Evolutionary conservation across 1,140 invertebrate genomes (phyloP), one percentile per base, ranked within the genome.

Genomic region (Dendroctonus ponderosae): DNA sequence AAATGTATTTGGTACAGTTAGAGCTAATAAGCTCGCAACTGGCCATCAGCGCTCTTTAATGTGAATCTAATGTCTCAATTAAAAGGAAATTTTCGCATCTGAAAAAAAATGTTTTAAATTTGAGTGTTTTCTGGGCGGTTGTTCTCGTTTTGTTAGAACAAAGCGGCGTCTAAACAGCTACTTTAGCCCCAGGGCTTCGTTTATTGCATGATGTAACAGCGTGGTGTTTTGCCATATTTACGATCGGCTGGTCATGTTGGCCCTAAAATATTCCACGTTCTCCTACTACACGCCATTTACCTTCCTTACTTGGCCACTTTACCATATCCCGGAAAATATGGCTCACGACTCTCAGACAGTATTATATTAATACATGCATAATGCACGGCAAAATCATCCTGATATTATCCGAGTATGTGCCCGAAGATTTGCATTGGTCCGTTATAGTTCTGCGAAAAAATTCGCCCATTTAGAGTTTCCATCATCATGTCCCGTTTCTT

Each of bases 191-290:
- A 14, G 46, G 46, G 5, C 46, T 48, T 48, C 5, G 46, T 11
- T n/a, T 11, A 14, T 48, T 48, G 8, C 14, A 26, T 26, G 7
- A 26, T 52, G 37, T 52, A 52, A 52, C 50, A 12, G 14, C n/a
- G 9, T 12, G 50, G 26, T 6, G 15, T 14, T 14, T 12, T 52
- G 50, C 12, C 38, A 52, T 15, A 7, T 52, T 26, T 26, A 26
- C 50, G 12, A 52, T 26, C 50, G 12, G 37, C 50, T 15, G 37
- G 14, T 26, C 14, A 52, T 52, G 37, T 52, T 52, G 12, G 26
- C 50, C 50, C 38, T 52, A 52, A 51, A 52, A 52, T 52, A 52
- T 52, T 52, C 50, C 50, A 52, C 50, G 50, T 26, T 52, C 50
- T 26, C 8, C 15, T 52, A 9, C 12, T 26, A 26, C 26, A 26